Base-by-base conservation (phyloP, 2,113 vertebrate species). In the Calidris pygmaea region DNA sequence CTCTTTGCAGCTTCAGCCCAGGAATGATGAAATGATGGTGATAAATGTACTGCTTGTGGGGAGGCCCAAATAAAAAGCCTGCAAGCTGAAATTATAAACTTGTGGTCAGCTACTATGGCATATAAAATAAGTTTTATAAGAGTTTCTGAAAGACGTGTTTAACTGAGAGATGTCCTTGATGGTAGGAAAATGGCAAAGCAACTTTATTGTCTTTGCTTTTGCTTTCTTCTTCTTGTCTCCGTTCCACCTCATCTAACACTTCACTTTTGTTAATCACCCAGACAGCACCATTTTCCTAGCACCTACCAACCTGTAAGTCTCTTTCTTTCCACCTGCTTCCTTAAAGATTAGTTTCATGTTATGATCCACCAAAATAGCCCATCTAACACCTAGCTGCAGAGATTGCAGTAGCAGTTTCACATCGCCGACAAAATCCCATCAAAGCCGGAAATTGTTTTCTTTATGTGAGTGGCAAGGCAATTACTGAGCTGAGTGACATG, bases 401-500 rank as follows among this genome's bases (percentile, higher is more conserved):
- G 83, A 95, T 77, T 95, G 85, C 56, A 87, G 59, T 47, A 77
- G 78, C 92, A 89, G 93, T 95, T 84, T 82, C 77, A 81, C 83
- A 72, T 65, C 6, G 1, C 85, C 6, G 3, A 58, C 76, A 71
- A 91, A 75, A 92, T 88, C 68, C 52, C 73, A 95, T 93, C 96
- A 84, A 85, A 47, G 94, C 48, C 1, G 21, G 95, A 95, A 88
- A 94, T 95, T 76, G 91, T 96, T 96, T 97, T 76, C 92, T 94
- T 92, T 93, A 59, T 96, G 87, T 91, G 89, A 94, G 58, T 94
- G 96, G 93, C 88, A 97, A 90, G 82, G 63, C 95, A 94, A 96
- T 97, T 97, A 97, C 86, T 0, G 6, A 73, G 87, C 83, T 95
- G 95, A 95, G 71, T 97, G 95, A 95, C 88, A 48, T 16, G 60